Conservation (phyloP, 2,113 vertebrate species). For the Callipepla squamata region DNA sequence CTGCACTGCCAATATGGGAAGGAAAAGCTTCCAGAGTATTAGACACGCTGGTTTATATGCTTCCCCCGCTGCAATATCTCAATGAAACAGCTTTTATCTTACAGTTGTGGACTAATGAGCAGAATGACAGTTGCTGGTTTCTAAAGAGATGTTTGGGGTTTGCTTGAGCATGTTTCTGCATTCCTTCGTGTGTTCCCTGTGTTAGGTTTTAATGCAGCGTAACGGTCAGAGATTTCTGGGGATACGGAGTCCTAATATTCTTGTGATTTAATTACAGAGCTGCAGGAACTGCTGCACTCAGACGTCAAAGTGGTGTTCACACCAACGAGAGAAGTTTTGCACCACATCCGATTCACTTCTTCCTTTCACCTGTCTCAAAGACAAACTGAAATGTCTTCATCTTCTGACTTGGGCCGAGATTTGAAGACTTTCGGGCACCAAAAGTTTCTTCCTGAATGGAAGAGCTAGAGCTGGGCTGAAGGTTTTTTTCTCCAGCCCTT, state of each 20-base stretch:
- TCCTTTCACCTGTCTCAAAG: slow-evolving; percentile 48
- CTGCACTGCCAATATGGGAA: fast-evolving
- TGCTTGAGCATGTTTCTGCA: neutral
- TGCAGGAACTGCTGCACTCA: neutral
- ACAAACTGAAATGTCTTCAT: slow-evolving; percentile 39
- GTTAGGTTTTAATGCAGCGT: neutral
- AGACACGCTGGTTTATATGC: neutral
- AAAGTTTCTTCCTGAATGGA: neutral
- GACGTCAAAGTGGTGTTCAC: slow-evolving; percentile 6
- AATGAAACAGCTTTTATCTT: neutral
- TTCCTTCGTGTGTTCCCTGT: neutral
- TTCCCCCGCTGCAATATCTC: neutral
- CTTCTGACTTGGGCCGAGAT: neutral
- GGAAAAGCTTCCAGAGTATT: fast-evolving
- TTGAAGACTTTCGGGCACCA: neutral
- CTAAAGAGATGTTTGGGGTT: neutral
- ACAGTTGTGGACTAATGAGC: neutral
- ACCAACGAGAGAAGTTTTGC: neutral
- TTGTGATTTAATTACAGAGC: neutral
- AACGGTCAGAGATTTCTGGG: neutral
- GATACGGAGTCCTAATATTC: neutral
- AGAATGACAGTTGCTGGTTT: neutral
- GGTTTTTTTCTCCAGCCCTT: slow-evolving; percentile 10
- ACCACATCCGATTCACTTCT: neutral
- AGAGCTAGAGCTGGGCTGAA: neutral